Evolutionary conservation across 2,113 vertebrate genomes (phyloP).

Genomic region (Dipodomys stephensi): DNA sequence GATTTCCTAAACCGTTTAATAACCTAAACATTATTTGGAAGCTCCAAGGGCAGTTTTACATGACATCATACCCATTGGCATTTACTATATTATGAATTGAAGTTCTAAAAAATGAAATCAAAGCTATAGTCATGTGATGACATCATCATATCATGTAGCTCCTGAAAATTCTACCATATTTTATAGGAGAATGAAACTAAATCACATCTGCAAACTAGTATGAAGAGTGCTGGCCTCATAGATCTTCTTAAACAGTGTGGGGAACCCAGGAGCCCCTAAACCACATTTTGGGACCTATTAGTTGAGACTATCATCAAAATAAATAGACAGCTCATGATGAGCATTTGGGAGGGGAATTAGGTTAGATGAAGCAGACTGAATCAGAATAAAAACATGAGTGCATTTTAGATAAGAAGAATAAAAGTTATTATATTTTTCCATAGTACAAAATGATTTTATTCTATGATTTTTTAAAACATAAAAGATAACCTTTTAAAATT

Average conservation of each 20-base stretch:
- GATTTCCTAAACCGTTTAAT: background rate
- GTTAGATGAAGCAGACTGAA: background rate
- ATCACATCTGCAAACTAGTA: background rate
- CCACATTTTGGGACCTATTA: background rate
- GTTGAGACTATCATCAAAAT: background rate
- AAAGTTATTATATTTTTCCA: background rate
- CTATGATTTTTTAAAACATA: constrained; percentile 2
- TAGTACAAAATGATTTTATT: constrained; percentile 14
- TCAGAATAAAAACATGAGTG: background rate
- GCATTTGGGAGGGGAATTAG: background rate
- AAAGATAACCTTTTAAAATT: constrained; percentile 10
- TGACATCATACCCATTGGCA: background rate
- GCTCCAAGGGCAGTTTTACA: background rate
- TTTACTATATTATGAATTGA: constrained; percentile 16
- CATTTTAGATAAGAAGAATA: background rate
- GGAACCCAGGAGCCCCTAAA: background rate
- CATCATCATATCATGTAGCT: background rate
- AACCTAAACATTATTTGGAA: constrained; percentile 22
- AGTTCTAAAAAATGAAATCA: background rate
- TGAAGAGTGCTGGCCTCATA: background rate
- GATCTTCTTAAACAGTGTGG: background rate
- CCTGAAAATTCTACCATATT: background rate
- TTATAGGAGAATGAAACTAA: background rate
- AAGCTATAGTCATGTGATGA: background rate
- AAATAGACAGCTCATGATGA: background rate